These are phyloP conservation scores for Nothocercus nigrocapillus DNA, from an alignment of 2,113 vertebrate genomes.

Conservation along the genomic window DNA sequence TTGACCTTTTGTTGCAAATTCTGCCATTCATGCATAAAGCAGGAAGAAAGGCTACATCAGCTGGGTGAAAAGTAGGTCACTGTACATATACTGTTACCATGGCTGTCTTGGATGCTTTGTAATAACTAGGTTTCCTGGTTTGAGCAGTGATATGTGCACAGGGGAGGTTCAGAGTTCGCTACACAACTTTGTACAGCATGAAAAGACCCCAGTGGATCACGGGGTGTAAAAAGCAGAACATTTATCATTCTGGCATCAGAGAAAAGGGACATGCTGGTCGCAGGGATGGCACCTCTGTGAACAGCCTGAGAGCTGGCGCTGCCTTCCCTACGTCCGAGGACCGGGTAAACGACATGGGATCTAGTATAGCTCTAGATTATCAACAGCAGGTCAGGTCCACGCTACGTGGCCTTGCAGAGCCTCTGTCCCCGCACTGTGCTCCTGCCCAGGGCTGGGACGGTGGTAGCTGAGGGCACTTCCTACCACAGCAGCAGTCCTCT, in stretches of 20 bases:
- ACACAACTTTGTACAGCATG: rapidly evolving
- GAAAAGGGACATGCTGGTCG: neutral
- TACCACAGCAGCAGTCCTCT: neutral
- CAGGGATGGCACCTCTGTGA: neutral
- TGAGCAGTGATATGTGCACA: neutral
- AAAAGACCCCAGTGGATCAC: neutral
- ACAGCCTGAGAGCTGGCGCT: neutral
- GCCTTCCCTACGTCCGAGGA: neutral
- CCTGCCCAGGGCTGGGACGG: neutral
- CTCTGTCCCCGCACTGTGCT: neutral
- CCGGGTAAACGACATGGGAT: neutral
- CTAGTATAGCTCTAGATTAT: neutral
- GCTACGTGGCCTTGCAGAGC: neutral
- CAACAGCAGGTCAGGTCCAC: neutral
- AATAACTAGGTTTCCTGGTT: neutral
- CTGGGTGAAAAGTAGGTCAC: slow-evolving; percentile 64
- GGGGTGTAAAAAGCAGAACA: neutral
- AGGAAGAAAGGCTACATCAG: slow-evolving; percentile 44
- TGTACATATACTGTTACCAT: slow-evolving; percentile 6
- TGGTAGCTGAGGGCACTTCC: neutral
- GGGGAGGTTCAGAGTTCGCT: neutral
- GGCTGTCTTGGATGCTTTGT: neutral
- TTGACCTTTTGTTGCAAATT: slow-evolving; percentile 65
- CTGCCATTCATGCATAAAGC: slow-evolving; percentile 66
- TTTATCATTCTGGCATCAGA: neutral